phyloP scores from a whole-genome alignment of 1,140 invertebrate species.

The Alviniconcha marisindica region DNA sequence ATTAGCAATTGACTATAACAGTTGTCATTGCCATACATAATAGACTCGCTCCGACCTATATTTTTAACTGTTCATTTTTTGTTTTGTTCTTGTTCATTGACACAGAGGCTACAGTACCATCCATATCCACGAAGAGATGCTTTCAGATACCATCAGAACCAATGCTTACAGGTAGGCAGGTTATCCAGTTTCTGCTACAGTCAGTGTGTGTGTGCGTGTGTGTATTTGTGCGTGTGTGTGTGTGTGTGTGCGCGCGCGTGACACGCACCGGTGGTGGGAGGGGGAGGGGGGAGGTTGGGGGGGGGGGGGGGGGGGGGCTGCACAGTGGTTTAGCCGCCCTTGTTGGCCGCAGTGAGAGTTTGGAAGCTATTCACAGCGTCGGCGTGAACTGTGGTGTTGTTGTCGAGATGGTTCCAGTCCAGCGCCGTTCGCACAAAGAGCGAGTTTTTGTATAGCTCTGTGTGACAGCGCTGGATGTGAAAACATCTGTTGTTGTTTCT shows the following conservation, averaged over 20 bases:
- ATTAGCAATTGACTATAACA: not conserved
- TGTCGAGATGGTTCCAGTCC: too few relatives aligned
- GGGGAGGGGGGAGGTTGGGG: too few relatives aligned
- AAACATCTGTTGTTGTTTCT: too few relatives aligned
- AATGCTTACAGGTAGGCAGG: slow-evolving; percentile 54
- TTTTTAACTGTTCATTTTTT: not conserved
- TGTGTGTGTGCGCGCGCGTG: not conserved
- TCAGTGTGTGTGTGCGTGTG: not conserved
- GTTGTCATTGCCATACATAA: too few relatives aligned
- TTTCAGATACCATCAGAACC: slow-evolving; percentile 63
- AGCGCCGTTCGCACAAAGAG: too few relatives aligned
- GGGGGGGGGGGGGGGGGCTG: too few relatives aligned
- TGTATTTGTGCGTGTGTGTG: not conserved
- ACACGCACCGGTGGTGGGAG: too few relatives aligned
- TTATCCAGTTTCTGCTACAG: not conserved
- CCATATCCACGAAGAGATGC: slow-evolving; percentile 62
- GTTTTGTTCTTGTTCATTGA: not conserved
- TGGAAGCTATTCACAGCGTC: too few relatives aligned
- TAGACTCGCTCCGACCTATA: not conserved
- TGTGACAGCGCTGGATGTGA: not conserved
- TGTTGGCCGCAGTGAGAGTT: too few relatives aligned
- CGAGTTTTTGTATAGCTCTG: not conserved
- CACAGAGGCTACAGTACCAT: slow-evolving; percentile 60
- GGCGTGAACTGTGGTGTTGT: too few relatives aligned
- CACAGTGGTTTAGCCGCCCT: too few relatives aligned